These are phyloP conservation scores for Periplaneta americana DNA, from an alignment of 1,140 invertebrate genomes.

Conservation along the genomic window DNA sequence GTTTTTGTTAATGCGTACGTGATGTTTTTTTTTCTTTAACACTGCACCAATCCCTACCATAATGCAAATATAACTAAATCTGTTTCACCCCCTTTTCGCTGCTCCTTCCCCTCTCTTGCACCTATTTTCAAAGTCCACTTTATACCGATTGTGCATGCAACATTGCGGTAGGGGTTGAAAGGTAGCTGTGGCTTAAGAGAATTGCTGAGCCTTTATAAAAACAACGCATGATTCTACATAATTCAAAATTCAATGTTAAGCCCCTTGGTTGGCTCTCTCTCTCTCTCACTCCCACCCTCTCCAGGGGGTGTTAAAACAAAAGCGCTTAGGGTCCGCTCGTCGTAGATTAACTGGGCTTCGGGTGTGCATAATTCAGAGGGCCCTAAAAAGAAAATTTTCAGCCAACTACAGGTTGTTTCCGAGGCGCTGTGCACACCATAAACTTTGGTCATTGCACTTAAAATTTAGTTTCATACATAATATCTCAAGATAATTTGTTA, in stretches of 20 bases:
- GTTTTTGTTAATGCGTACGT: neutral
- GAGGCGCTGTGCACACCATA: neutral
- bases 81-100: no score
- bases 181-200: neutral
- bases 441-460: no score
- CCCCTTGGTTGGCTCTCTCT: neutral
- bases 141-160: neutral
- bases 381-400: neutral
- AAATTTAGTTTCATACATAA: no score
- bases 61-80: neutral
- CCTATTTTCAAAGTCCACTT: neutral
- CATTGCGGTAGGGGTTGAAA: neutral
- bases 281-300: neutral
- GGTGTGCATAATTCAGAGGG: slow-evolving; percentile 1
- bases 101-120: neutral
- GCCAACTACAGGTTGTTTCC: neutral
- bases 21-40: neutral
- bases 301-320: neutral
- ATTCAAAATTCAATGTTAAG: slow-evolving; percentile 3
- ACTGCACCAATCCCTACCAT: neutral
- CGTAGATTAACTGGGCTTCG: slow-evolving; percentile 6
- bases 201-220: neutral
- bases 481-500: no score
- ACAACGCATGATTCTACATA: slow-evolving; percentile 1
- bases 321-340: slow-evolving; percentile 2